These are phyloP conservation scores for Mesopsocus fuscifrons DNA, from an alignment of 2,888 invertebrate genomes.

Conservation along the genomic window DNA sequence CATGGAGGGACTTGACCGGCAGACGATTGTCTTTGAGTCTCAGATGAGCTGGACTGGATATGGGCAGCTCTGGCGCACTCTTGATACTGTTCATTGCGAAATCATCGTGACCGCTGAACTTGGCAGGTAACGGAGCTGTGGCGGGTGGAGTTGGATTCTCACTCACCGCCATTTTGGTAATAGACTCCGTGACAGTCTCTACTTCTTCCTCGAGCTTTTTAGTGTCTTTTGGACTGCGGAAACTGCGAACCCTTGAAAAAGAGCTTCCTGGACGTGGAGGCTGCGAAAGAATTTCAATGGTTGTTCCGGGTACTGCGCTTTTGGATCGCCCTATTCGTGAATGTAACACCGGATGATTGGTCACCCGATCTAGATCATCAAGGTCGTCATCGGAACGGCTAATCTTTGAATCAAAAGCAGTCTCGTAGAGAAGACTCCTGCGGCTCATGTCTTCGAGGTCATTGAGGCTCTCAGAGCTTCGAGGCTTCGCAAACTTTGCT, in stretches of 20 bases:
- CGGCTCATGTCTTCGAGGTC: conserved; percentile 7
- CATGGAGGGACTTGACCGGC: conserved; percentile 47
- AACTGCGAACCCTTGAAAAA: not conserved
- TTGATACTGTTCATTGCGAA: conserved; percentile 58
- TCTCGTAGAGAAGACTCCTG: conserved; percentile 60
- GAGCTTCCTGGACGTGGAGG: conserved; percentile 12
- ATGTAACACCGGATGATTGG: conserved; percentile 54
- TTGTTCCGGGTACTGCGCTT: conserved; percentile 4
- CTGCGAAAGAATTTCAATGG: conserved; percentile 4
- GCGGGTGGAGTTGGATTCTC: conserved; percentile 56
- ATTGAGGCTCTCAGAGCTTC: conserved; percentile 6
- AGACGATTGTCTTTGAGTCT: conserved; percentile 52
- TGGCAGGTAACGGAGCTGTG: conserved; percentile 63
- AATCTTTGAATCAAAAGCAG: conserved; percentile 76
- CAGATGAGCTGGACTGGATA: conserved; percentile 42
- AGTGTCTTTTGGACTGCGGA: conserved; percentile 27
- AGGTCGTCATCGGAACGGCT: conserved; percentile 62
- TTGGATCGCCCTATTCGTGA: conserved; percentile 13
- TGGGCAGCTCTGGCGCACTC: conserved; percentile 60
- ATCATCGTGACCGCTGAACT: conserved; percentile 50
- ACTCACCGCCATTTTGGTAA: not conserved
- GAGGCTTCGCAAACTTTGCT: not conserved
- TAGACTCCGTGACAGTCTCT: too few species aligned
- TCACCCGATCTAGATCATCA: conserved; percentile 61
- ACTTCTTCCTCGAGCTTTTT: conserved; percentile 30